phyloP scores from a whole-genome alignment of 2,113 vertebrate species.

The Boleophthalmus pectinirostris region DNA sequence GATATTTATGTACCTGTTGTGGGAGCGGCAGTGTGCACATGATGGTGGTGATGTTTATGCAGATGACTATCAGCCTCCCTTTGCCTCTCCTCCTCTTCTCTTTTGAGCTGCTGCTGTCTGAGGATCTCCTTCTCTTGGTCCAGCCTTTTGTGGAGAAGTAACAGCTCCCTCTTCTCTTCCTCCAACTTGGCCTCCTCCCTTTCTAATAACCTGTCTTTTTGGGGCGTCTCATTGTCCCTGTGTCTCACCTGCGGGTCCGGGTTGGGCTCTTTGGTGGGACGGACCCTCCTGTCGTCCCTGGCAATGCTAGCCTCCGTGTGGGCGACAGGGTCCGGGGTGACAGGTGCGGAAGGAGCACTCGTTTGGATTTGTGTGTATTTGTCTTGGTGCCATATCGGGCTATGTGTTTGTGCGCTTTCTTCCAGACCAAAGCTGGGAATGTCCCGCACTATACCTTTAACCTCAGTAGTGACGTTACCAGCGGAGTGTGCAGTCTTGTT shows the following conservation, averaged over 20 bases:
- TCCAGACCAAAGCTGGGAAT: neutral
- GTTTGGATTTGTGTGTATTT: conserved; percentile 42
- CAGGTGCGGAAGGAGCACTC: conserved; percentile 27
- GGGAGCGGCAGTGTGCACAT: conserved; percentile 61
- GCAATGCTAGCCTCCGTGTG: conserved; percentile 33
- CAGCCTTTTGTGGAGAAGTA: conserved; percentile 69
- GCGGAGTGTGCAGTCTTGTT: conserved; percentile 38
- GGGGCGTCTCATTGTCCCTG: conserved; percentile 64
- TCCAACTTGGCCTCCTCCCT: conserved; percentile 57
- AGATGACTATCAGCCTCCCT: conserved; percentile 29
- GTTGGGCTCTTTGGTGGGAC: conserved; percentile 66
- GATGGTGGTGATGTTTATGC: conserved; percentile 56
- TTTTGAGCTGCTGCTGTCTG: conserved; percentile 62
- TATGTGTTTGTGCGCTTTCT: conserved; percentile 37
- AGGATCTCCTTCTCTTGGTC: conserved; percentile 74
- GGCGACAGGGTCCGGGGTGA: conserved; percentile 34
- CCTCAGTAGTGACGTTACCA: conserved; percentile 23
- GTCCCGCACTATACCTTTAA: conserved; percentile 13
- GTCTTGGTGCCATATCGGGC: conserved; percentile 37
- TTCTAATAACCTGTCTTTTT: conserved; percentile 49
- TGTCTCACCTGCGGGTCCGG: conserved; percentile 49
- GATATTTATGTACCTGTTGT: conserved; percentile 65
- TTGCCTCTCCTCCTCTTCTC: conserved; percentile 53
- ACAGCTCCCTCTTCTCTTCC: conserved; percentile 68
- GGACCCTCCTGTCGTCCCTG: conserved; percentile 35